These are phyloP conservation scores for Parazoanthus atlanticus DNA, from an alignment of 92 coral and sea anemone genomes.

Conservation along the genomic window DNA sequence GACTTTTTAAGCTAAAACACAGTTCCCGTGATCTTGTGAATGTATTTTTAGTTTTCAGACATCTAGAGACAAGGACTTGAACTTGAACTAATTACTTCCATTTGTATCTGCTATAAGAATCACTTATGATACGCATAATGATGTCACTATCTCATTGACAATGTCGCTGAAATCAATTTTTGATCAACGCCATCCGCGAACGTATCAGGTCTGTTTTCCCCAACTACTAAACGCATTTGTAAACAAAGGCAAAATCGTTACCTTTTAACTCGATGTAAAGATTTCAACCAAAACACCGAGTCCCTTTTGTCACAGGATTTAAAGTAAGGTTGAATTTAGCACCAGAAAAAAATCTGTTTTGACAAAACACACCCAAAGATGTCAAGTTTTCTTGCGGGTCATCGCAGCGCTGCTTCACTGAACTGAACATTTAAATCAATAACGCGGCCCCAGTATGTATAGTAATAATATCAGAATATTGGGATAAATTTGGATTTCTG, in stretches of 20 bases:
- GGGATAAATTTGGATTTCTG: not conserved
- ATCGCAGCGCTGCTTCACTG: not conserved
- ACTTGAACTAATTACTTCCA: too few species aligned
- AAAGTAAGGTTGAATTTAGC: not conserved
- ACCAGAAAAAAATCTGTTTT: slow-evolving; percentile 26
- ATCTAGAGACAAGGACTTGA: not conserved
- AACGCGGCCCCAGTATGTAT: too few species aligned
- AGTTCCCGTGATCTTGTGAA: not conserved
- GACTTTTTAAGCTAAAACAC: not conserved
- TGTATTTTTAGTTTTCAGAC: not conserved
- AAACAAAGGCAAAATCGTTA: not conserved
- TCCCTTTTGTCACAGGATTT: not conserved
- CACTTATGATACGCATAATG: not conserved
- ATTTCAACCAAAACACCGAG: not conserved
- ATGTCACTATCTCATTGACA: not conserved
- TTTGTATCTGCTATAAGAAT: not conserved
- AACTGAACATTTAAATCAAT: not conserved
- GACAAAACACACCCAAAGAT: not conserved
- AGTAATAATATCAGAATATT: not conserved
- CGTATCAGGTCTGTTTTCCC: slow-evolving; percentile 5
- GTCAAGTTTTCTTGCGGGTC: not conserved
- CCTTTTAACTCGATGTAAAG: not conserved
- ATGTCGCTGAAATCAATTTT: not conserved
- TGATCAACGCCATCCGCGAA: not conserved
- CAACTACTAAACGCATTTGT: not conserved